A percentile compares a stretch with the other conserved stretches of the same genome.
Evolutionary conservation across 2,113 vertebrate species (phyloP).

Genomic region (Tamias sibiricus): DNA sequence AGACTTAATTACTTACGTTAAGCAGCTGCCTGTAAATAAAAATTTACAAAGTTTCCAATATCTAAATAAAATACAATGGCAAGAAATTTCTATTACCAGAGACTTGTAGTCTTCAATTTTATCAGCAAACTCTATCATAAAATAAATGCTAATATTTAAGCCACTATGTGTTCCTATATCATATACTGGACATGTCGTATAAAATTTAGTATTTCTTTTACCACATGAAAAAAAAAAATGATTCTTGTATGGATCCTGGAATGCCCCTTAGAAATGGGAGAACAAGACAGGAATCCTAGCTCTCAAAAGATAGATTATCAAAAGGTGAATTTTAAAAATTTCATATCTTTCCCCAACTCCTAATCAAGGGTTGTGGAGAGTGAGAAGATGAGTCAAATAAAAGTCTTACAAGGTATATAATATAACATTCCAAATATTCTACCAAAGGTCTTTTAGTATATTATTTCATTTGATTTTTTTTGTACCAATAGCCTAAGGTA

Average conservation of each 20-base stretch:
- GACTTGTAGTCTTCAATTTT: not conserved
- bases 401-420: not conserved
- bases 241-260: not conserved
- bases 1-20: not conserved
- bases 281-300: not conserved
- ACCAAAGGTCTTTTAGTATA: not conserved
- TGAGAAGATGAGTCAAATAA: not conserved
- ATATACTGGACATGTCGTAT: not conserved
- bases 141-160: conserved; percentile 6
- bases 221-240: not conserved
- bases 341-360: not conserved
- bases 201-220: not conserved
- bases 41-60: not conserved
- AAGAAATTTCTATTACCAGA: not conserved
- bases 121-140: not conserved
- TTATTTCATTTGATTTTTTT: not conserved
- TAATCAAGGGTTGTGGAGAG: not conserved
- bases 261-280: not conserved
- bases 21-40: not conserved
- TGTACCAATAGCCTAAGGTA: not conserved
- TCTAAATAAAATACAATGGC: not conserved
- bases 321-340: not conserved
- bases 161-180: not conserved
- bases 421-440: not conserved
- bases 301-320: not conserved